Percentiles rank a stretch among this genome's conserved stretches.
These are phyloP conservation scores for Thereuonema tuberculata DNA, from an alignment of 1,140 invertebrate genomes.

Conservation along the genomic window DNA sequence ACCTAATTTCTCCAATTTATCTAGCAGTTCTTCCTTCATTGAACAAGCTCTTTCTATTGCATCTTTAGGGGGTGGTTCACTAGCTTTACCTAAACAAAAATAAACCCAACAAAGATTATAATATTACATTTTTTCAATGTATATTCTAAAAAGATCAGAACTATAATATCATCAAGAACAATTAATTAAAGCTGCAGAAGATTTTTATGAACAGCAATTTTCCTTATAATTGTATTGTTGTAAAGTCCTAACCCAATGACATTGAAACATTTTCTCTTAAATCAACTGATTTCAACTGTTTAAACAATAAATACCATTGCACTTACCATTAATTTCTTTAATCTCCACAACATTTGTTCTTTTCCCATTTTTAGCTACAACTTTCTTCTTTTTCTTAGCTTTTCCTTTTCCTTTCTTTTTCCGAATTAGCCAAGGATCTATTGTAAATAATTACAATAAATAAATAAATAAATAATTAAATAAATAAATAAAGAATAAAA, in stretches of 20 bases:
- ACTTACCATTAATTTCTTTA: conserved; percentile 9
- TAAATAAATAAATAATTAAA: background rate
- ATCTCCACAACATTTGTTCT: conserved; percentile 41
- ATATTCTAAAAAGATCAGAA: no score
- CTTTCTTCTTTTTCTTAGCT: conserved; percentile 50
- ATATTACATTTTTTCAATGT: no score
- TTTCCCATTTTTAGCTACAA: conserved; percentile 46
- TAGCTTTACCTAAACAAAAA: conserved; percentile 21
- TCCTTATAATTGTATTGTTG: no score
- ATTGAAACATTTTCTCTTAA: no score
- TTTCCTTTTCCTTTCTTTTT: conserved; percentile 61
- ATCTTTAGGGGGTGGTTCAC: conserved; percentile 49
- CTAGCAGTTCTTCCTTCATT: conserved; percentile 85
- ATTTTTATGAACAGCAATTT: background rate
- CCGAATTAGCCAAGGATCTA: conserved; percentile 67
- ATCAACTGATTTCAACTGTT: no score
- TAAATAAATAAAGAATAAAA: no score
- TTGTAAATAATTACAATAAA: conserved; percentile 16
- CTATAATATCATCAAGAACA: background rate
- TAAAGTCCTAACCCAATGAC: no score
- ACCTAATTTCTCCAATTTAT: conserved; percentile 73
- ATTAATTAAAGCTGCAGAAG: background rate
- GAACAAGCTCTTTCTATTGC: conserved; percentile 69
- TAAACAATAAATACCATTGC: no score
- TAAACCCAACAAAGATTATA: no score